phyloP scores from a whole-genome alignment of 2,113 vertebrate species.

The Megatriorchis doriae region DNA sequence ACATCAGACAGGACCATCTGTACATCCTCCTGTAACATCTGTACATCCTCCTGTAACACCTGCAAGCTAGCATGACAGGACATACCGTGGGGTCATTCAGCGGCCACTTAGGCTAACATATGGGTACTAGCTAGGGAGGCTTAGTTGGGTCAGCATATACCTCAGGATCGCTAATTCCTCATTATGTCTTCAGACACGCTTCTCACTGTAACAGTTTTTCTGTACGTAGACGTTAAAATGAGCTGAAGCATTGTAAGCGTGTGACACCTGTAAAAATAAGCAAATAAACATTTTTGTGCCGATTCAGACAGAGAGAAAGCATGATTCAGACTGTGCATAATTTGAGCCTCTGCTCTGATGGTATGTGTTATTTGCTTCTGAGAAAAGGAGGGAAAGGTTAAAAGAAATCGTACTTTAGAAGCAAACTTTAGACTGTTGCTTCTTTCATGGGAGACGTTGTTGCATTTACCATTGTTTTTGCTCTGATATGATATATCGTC shows the following conservation, averaged over 20 bases:
- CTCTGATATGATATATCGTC: not conserved
- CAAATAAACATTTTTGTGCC: not conserved
- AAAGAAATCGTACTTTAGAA: not conserved
- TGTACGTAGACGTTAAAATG: not conserved
- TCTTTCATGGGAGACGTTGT: not conserved
- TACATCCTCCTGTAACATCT: not conserved
- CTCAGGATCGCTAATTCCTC: not conserved
- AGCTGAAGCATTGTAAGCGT: not conserved
- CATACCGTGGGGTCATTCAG: not conserved
- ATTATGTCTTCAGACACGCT: not conserved
- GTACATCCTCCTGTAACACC: not conserved
- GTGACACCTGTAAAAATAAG: not conserved
- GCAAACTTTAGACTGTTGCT: not conserved
- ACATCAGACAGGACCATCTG: not conserved
- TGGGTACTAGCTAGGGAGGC: not conserved
- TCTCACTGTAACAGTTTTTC: not conserved
- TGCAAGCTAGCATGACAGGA: not conserved
- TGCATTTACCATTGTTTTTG: not conserved
- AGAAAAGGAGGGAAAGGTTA: not conserved
- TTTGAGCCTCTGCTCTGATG: not conserved
- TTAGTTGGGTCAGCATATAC: not conserved
- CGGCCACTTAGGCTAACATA: not conserved
- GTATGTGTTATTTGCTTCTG: not conserved
- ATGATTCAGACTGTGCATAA: not conserved
- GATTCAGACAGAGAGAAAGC: not conserved